Evolutionary conservation across 2,113 vertebrate species (phyloP).

Genomic region (Chloroceryle aenea): DNA sequence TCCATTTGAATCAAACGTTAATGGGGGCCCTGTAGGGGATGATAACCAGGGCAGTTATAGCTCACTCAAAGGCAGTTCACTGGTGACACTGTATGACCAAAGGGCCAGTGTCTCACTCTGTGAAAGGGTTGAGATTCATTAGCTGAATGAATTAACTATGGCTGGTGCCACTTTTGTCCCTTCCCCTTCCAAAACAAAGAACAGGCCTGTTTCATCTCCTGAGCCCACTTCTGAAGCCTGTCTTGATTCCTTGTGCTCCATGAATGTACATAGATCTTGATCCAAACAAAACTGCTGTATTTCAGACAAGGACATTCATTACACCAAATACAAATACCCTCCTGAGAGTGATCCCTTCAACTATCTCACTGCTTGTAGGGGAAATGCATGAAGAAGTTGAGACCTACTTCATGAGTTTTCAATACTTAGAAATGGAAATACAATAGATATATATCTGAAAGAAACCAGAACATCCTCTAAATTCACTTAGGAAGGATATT

Average conservation of each 20-base stretch:
- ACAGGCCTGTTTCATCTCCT: neutral
- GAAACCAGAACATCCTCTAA: neutral
- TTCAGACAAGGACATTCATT: neutral
- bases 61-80: neutral
- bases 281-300: neutral
- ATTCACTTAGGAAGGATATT: neutral
- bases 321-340: neutral
- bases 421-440: neutral
- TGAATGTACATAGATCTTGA: neutral
- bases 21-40: neutral
- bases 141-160: neutral
- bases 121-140: neutral
- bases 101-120: neutral
- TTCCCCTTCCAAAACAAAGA: neutral
- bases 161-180: neutral
- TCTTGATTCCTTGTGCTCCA: neutral
- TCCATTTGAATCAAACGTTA: neutral
- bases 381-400: neutral
- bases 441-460: neutral
- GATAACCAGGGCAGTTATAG: neutral
- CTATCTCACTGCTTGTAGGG: neutral
- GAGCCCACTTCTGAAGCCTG: neutral
- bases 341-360: neutral
- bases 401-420: neutral
- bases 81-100: neutral